Conservation (phyloP, 2,797 vertebrate genomes). For the Merluccius polli region DNA sequence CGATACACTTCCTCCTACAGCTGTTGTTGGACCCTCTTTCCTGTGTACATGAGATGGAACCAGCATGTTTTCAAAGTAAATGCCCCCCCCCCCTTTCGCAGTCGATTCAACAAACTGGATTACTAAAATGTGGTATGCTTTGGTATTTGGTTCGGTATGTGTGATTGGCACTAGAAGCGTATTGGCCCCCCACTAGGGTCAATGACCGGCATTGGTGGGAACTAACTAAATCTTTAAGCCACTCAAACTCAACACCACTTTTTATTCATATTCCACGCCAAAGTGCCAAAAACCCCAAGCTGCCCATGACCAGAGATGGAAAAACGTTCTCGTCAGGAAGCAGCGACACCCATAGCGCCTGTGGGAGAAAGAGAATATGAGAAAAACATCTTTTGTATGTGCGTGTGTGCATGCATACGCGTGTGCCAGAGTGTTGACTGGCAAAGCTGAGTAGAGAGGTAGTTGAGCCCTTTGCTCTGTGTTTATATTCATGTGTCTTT, state of each 20-base stretch:
- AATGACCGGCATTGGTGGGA: background rate
- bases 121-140: background rate
- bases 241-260: background rate
- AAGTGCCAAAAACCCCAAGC: background rate
- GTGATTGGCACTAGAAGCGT: too few species aligned
- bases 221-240: background rate
- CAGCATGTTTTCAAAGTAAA: background rate
- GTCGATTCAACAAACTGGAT: background rate
- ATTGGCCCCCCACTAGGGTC: background rate
- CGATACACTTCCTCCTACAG: background rate
- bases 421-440: too few species aligned
- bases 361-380: background rate
- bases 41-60: background rate
- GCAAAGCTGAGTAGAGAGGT: background rate
- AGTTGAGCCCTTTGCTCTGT: background rate
- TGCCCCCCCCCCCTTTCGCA: background rate
- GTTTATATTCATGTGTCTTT: background rate
- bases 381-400: background rate
- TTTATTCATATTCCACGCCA: too few species aligned
- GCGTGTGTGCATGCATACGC: too few species aligned
- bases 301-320: background rate
- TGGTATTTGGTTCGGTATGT: background rate
- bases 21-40: background rate
- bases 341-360: background rate
- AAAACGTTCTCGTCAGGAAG: background rate